Percentiles rank a stretch among this genome's conserved stretches.
Evolutionary conservation across 2,113 vertebrate genomes (phyloP).

Genomic region (Scomber scombrus): DNA sequence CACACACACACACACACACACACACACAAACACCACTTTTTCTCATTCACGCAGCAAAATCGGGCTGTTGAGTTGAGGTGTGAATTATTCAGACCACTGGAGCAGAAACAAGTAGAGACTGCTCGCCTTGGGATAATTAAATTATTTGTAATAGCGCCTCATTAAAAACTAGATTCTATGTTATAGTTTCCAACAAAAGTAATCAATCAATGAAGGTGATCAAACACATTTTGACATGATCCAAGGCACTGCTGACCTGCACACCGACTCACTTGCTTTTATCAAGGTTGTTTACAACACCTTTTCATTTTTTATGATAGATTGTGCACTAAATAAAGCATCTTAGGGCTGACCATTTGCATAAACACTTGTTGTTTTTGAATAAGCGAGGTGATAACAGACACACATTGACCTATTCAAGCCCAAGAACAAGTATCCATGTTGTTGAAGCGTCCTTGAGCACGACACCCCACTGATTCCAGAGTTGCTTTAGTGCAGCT

Average conservation of each 20-base stretch:
- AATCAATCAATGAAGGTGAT: constrained; percentile 72
- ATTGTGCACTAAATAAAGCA: background rate
- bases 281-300: constrained; percentile 11
- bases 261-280: constrained; percentile 11
- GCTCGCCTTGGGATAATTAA: constrained; percentile 76
- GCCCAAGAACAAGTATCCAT: background rate
- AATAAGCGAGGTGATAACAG: background rate
- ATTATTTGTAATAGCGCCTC: constrained; percentile 80
- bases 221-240: constrained; percentile 49
- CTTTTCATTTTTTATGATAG: constrained; percentile 2
- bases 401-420: background rate
- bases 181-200: constrained; percentile 67
- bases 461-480: constrained; percentile 24
- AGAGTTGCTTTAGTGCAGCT: background rate
- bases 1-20: constrained; percentile 24
- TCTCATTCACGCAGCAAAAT: constrained; percentile 51
- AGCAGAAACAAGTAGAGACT: constrained; percentile 77
- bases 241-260: constrained; percentile 13
- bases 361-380: constrained; percentile 8
- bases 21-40: constrained; percentile 16
- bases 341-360: background rate
- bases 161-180: constrained; percentile 75
- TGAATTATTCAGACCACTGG: constrained; percentile 82
- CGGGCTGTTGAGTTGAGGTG: constrained; percentile 66
- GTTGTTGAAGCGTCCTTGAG: constrained; percentile 41